Conservation (phyloP, 1,140 invertebrate species). For the Lithobius niger region DNA sequence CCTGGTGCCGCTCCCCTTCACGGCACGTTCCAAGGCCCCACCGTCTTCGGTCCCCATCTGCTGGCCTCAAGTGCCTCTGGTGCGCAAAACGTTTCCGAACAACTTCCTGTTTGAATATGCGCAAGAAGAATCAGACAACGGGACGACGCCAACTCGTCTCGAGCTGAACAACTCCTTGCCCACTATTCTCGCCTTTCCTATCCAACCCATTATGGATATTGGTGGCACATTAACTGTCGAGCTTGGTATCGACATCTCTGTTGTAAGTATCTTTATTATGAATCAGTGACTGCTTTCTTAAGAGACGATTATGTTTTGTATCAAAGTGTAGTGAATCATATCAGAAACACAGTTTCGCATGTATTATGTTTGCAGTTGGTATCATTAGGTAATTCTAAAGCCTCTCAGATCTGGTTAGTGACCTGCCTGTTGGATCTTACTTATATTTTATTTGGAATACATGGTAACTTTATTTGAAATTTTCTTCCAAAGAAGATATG, state of each 20-base stretch:
- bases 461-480: too few species aligned
- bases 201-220: constrained; percentile 22
- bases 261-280: constrained; percentile 20
- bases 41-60: neutral
- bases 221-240: constrained; percentile 22
- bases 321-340: too few species aligned
- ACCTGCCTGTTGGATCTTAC: too few species aligned
- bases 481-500: too few species aligned
- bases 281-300: too few species aligned
- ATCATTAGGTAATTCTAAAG: too few species aligned
- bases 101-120: constrained; percentile 22
- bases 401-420: too few species aligned
- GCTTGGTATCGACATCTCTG: constrained; percentile 18
- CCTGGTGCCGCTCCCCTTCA: constrained; percentile 6
- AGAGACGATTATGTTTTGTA: too few species aligned
- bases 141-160: constrained; percentile 16
- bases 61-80: constrained; percentile 14
- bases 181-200: constrained; percentile 18
- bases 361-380: too few species aligned
- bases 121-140: constrained; percentile 15
- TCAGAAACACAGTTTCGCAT: too few species aligned
- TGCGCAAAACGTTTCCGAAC: constrained; percentile 20
- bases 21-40: neutral
- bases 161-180: constrained; percentile 19
- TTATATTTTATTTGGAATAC: too few species aligned